Conservation (phyloP, 2,888 invertebrate species). For the Charanyca ferruginea region DNA sequence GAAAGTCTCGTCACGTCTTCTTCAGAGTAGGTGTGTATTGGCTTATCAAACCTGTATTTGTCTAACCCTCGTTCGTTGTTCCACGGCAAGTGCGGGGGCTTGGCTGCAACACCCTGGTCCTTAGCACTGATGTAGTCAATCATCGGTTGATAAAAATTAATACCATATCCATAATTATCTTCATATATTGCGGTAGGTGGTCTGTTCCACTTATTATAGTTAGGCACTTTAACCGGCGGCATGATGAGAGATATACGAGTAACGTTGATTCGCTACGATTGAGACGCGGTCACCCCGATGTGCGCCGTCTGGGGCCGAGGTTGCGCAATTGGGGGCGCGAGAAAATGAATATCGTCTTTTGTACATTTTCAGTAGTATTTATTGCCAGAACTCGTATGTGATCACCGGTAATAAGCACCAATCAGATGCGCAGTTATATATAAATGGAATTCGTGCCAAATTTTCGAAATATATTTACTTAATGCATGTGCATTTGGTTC, state of each 20-base stretch:
- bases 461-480: slow-evolving; percentile 67
- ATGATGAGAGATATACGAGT: slow-evolving; percentile 79
- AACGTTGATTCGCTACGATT: slow-evolving; percentile 76
- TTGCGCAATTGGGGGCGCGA: slow-evolving; percentile 79
- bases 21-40: slow-evolving; percentile 92
- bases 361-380: slow-evolving; percentile 80
- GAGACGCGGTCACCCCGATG: slow-evolving; percentile 68
- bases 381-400: slow-evolving; percentile 83
- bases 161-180: slow-evolving; percentile 96
- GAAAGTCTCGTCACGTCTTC: slow-evolving; percentile 93
- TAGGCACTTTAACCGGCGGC: slow-evolving; percentile 87
- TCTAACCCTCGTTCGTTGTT: slow-evolving; percentile 93
- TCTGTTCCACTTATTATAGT: slow-evolving; percentile 87
- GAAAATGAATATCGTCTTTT: slow-evolving; percentile 81
- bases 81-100: slow-evolving; percentile 94
- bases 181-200: slow-evolving; percentile 94
- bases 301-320: slow-evolving; percentile 76
- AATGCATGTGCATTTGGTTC: slow-evolving; percentile 59
- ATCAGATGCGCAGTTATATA: slow-evolving; percentile 83
- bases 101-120: slow-evolving; percentile 84
- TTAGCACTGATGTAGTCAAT: slow-evolving; percentile 95
- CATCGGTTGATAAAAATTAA: slow-evolving; percentile 97
- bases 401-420: slow-evolving; percentile 82
- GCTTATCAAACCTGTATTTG: slow-evolving; percentile 92
- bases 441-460: slow-evolving; percentile 86